These are phyloP conservation scores for Lithobates pipiens DNA, from an alignment of 2,797 vertebrate species.

Conservation along the genomic window DNA sequence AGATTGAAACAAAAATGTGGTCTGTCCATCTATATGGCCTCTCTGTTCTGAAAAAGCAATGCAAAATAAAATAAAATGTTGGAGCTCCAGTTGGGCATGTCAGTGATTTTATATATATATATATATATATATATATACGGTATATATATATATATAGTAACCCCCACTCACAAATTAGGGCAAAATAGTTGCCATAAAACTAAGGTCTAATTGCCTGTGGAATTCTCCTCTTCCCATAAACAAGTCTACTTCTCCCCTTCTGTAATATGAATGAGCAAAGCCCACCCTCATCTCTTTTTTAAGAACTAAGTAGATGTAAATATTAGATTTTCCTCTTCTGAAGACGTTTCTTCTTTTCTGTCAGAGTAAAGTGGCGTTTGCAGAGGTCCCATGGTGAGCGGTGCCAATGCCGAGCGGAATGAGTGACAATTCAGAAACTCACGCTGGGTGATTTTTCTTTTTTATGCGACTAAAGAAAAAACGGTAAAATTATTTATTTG, in stretches of 20 bases:
- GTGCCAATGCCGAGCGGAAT: background rate
- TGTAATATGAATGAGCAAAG: background rate
- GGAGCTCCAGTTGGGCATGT: too few species aligned
- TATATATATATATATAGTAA: too few species aligned
- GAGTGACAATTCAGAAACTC: background rate
- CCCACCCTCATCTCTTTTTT: conserved; percentile 5
- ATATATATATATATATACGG: too few species aligned
- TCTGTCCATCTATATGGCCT: too few species aligned
- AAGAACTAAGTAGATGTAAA: conserved; percentile 6
- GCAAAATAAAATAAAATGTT: too few species aligned
- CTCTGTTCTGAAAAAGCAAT: too few species aligned
- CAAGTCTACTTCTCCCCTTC: background rate
- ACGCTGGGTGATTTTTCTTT: background rate
- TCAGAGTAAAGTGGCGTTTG: background rate
- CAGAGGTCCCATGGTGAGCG: conserved; percentile 19
- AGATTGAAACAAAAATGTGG: too few species aligned
- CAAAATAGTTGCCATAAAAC: too few species aligned
- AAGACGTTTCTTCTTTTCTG: background rate
- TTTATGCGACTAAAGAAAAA: background rate
- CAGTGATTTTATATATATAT: too few species aligned
- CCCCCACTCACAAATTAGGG: too few species aligned
- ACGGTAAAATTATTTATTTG: too few species aligned
- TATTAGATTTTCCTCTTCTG: conserved; percentile 10
- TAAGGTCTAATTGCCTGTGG: background rate
- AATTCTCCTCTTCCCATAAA: background rate